Conservation (phyloP, 2,888 invertebrate species). For the Allygus modestus region DNA sequence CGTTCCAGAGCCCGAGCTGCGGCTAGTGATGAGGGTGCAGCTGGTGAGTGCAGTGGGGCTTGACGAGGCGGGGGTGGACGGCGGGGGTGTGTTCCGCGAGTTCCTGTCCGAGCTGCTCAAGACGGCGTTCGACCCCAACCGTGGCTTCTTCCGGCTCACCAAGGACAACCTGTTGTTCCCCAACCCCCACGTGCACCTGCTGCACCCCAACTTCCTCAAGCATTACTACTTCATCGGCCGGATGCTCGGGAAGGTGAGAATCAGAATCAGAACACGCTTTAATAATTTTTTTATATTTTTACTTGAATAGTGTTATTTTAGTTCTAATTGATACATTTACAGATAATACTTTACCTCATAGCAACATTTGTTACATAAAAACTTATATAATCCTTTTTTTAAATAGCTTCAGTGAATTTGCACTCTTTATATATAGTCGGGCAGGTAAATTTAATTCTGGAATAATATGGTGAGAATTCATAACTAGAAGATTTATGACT, state of each 20-base stretch:
- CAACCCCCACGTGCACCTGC: conserved; percentile 92
- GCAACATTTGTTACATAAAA: too few relatives aligned
- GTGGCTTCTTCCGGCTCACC: conserved; percentile 94
- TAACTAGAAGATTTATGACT: too few relatives aligned
- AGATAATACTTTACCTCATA: conserved; percentile 67
- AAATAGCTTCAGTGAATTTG: too few relatives aligned
- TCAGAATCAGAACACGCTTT: too few relatives aligned
- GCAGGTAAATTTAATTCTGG: too few relatives aligned
- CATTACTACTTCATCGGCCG: conserved; percentile 98
- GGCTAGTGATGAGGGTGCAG: conserved; percentile 91
- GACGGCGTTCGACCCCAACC: conserved; percentile 97
- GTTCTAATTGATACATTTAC: too few relatives aligned
- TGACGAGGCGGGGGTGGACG: conserved; percentile 98
- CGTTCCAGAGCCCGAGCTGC: conserved; percentile 87
- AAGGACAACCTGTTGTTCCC: conserved; percentile 97
- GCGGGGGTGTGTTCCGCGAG: conserved; percentile 97
- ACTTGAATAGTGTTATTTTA: too few relatives aligned
- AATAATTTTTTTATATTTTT: too few relatives aligned
- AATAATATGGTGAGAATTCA: too few relatives aligned
- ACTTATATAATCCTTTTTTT: too few relatives aligned
- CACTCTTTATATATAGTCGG: too few relatives aligned
- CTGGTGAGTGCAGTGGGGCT: conserved; percentile 93
- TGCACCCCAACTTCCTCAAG: conserved; percentile 90
- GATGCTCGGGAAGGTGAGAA: conserved; percentile 91
- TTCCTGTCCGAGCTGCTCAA: conserved; percentile 95